A percentile compares a stretch with the other conserved stretches of the same genome.
phyloP scores from a whole-genome alignment of 2,113 vertebrate species.

The Aptenodytes forsteri region DNA sequence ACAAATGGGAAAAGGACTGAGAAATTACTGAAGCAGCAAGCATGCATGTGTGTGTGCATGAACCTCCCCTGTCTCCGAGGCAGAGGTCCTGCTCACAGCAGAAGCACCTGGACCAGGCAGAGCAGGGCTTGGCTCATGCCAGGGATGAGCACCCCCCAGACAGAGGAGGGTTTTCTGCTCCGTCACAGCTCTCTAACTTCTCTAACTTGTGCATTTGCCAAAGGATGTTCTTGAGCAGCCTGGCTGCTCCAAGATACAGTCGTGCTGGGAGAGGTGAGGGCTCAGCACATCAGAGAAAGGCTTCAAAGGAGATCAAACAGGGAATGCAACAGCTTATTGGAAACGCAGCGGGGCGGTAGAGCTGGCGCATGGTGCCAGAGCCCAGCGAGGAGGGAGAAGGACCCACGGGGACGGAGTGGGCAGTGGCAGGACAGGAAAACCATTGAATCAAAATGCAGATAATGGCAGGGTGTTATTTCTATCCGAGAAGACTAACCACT shows the following conservation, averaged over 20 bases:
- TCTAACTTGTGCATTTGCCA: background rate
- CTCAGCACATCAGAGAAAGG: background rate
- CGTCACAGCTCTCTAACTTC: background rate
- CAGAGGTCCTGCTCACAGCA: background rate
- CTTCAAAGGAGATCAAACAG: accelerated
- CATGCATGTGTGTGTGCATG: accelerated
- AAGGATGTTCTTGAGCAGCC: background rate
- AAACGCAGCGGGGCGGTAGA: accelerated
- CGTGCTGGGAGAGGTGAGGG: background rate
- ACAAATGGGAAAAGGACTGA: background rate
- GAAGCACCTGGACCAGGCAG: accelerated
- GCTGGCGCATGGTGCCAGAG: background rate
- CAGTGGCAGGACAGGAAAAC: background rate
- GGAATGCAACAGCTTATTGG: background rate
- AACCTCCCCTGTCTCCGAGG: background rate
- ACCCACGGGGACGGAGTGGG: background rate
- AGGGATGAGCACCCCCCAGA: background rate
- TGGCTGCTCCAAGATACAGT: accelerated
- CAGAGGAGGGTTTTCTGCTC: background rate
- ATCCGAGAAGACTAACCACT: background rate
- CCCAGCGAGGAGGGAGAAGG: background rate
- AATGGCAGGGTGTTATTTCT: background rate
- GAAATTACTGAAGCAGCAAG: background rate
- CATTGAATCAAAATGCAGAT: background rate
- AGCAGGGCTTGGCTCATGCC: background rate